Conservation (phyloP, 2,113 vertebrate genomes). For the Sphyrna mokarran region DNA sequence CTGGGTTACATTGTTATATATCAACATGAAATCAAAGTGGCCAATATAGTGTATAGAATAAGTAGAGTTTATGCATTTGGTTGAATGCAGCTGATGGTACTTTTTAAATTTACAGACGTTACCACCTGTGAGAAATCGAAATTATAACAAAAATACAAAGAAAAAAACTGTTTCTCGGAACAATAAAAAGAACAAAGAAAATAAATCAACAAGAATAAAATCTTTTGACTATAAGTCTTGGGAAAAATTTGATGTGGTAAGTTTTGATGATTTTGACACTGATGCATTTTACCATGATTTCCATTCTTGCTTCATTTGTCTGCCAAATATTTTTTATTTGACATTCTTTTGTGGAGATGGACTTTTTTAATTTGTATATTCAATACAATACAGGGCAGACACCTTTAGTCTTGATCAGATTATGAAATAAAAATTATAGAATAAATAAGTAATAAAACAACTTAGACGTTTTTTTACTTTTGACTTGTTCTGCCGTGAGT, state of each 20-base stretch:
- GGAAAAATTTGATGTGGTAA: conserved; percentile 93
- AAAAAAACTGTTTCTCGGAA: conserved; percentile 57
- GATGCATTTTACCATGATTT: background rate
- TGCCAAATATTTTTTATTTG: background rate
- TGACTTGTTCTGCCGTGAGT: background rate
- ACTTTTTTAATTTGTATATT: background rate
- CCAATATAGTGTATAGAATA: background rate
- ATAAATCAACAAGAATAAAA: conserved; percentile 70
- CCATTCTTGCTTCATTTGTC: background rate
- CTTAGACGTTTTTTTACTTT: background rate
- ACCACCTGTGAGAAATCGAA: conserved; percentile 81
- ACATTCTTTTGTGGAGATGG: background rate
- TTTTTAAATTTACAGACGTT: conserved; percentile 54
- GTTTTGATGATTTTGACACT: conserved; percentile 36
- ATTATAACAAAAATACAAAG: conserved; percentile 76
- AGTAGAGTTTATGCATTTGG: background rate
- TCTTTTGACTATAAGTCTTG: conserved; percentile 82
- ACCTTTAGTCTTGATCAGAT: background rate
- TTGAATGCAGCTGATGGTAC: background rate
- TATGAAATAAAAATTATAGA: background rate
- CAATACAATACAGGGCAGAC: background rate
- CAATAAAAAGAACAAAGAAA: conserved; percentile 55
- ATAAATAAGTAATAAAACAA: background rate
- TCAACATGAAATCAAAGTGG: background rate
- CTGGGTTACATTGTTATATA: background rate